Evolutionary conservation across 2,113 vertebrate genomes (phyloP).

Genomic region (Tonatia bakeri): DNA sequence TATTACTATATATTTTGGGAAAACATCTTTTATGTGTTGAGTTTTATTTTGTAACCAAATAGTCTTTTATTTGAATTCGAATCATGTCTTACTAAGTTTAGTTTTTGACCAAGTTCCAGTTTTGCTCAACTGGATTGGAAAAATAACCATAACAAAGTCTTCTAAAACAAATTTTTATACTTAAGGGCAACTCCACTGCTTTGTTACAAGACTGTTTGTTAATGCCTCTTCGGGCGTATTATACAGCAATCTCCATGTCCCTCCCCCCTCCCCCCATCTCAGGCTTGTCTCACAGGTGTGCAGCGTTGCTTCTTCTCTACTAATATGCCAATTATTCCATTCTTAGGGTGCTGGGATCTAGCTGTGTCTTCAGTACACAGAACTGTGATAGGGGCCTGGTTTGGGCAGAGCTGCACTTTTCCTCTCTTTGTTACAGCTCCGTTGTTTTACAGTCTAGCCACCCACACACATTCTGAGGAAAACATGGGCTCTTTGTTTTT

Average conservation of each 20-base stretch:
- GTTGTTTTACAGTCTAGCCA: not conserved
- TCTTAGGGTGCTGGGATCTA: not conserved
- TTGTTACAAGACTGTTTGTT: not conserved
- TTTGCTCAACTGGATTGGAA: not conserved
- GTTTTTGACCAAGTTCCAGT: not conserved
- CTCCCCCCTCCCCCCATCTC: accelerated
- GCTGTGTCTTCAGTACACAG: not conserved
- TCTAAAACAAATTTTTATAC: not conserved
- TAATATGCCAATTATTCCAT: not conserved
- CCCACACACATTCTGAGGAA: accelerated
- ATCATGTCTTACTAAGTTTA: not conserved
- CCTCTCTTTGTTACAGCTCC: not conserved
- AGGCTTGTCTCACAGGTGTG: accelerated
- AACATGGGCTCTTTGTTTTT: not conserved
- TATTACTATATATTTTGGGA: not conserved
- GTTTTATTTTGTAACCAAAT: not conserved
- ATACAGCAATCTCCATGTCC: not conserved
- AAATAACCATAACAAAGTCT: not conserved
- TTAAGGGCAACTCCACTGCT: not conserved
- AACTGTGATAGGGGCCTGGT: not conserved
- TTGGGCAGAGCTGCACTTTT: not conserved
- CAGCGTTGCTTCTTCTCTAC: not conserved
- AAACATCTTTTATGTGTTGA: not conserved
- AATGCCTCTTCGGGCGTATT: not conserved
- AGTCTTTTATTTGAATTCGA: not conserved